phyloP scores from a whole-genome alignment of 2,113 vertebrate species.

The Jaculus jaculus region DNA sequence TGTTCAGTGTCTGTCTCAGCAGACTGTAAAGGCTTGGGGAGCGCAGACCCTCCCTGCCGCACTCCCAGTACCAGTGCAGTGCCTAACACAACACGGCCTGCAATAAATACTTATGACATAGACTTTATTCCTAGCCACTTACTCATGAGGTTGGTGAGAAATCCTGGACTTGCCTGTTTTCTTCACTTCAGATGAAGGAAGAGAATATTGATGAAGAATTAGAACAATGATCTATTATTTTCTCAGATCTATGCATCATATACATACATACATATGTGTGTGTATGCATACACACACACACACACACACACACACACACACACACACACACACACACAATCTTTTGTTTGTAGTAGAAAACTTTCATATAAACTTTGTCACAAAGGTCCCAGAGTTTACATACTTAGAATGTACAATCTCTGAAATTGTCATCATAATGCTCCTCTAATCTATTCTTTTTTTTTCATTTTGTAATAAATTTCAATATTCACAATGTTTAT shows the following conservation, averaged over 20 bases:
- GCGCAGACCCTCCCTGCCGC: slow-evolving; percentile 1
- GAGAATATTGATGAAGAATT: not conserved
- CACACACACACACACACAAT: no score
- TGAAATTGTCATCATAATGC: not conserved
- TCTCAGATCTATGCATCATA: not conserved
- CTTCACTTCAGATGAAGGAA: not conserved
- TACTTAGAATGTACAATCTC: not conserved
- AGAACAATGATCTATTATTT: slow-evolving; percentile 14
- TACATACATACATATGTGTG: no score
- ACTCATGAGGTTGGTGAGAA: not conserved
- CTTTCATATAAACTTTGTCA: not conserved
- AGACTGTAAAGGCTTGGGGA: slow-evolving; percentile 49
- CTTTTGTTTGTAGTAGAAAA: slow-evolving; percentile 20
- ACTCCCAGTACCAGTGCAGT: not conserved
- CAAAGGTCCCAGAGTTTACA: not conserved
- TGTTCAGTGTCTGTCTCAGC: slow-evolving; percentile 58
- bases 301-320: no score
- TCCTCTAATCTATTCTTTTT: slow-evolving; percentile 4
- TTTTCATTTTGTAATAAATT: no score
- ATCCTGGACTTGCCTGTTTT: not conserved
- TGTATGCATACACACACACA: not conserved
- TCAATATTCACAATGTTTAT: no score
- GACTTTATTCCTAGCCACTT: slow-evolving; percentile 52
- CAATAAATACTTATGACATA: slow-evolving; percentile 31
- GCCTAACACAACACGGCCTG: slow-evolving; percentile 38